A percentile compares a stretch with the other conserved stretches of the same genome.
Conservation (phyloP, 2,888 invertebrate genomes). For the Exocentrus adspersus region DNA sequence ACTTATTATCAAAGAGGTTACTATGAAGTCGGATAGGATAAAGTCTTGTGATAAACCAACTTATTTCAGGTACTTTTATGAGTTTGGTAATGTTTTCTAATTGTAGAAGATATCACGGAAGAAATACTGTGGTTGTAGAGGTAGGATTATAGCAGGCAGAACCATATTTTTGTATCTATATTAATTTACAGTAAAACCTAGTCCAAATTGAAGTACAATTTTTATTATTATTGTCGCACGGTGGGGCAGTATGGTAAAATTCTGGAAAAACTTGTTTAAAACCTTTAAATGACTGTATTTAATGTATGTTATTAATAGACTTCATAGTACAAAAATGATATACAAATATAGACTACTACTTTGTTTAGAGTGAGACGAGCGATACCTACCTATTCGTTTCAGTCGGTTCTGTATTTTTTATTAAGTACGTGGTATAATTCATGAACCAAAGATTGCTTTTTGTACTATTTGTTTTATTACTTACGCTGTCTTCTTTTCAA, state of each 20-base stretch:
- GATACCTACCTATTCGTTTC: too few species aligned
- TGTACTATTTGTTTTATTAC: too few species aligned
- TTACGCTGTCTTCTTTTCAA: too few species aligned
- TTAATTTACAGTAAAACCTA: conserved; percentile 21
- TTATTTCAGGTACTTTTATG: background rate
- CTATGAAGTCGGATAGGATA: conserved; percentile 5
- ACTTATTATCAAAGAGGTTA: conserved; percentile 2
- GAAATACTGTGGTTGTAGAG: conserved; percentile 1
- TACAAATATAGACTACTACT: too few species aligned
- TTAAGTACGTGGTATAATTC: too few species aligned
- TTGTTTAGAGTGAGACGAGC: too few species aligned
- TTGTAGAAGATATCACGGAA: background rate
- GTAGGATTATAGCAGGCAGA: background rate
- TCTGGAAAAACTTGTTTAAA: conserved; percentile 9
- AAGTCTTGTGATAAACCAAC: conserved; percentile 10
- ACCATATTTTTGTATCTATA: conserved; percentile 8
- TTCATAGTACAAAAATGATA: conserved; percentile 18
- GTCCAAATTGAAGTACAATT: conserved; percentile 26
- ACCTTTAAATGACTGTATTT: conserved; percentile 19
- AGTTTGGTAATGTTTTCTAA: conserved; percentile 2
- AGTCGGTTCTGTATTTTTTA: too few species aligned
- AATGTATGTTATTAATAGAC: conserved; percentile 15
- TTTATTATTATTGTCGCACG: conserved; percentile 11
- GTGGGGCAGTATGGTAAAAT: conserved; percentile 10
- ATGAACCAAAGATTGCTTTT: too few species aligned